Percentiles rank a stretch among this genome's conserved stretches.
Conservation (phyloP, 2,888 invertebrate species). For the Eupsilia transversa region DNA sequence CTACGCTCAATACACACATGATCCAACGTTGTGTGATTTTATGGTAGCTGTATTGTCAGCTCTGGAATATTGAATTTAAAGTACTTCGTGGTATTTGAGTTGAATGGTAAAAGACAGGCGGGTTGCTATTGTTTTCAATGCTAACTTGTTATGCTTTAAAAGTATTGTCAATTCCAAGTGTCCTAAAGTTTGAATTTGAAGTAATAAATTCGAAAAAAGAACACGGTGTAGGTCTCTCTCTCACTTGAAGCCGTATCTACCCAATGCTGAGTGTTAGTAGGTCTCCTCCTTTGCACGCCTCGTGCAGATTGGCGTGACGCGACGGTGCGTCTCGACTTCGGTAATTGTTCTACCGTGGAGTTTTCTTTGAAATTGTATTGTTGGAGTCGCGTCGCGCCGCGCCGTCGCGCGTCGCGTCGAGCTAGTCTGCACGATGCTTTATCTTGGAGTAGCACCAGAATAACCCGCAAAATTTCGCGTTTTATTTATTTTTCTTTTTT, state of each 20-base stretch:
- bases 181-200: neutral
- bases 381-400: no score
- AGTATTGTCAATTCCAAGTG: neutral
- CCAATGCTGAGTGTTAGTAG: neutral
- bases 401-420: no score
- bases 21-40: constrained; percentile 52
- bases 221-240: neutral
- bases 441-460: no score
- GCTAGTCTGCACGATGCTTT: neutral
- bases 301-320: no score
- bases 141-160: neutral
- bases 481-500: no score
- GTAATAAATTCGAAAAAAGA: neutral
- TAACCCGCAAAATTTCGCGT: no score
- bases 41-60: constrained; percentile 54
- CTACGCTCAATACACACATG: constrained; percentile 51
- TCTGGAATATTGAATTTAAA: constrained; percentile 49
- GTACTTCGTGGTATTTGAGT: constrained; percentile 11
- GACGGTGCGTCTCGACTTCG: no score
- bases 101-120: neutral
- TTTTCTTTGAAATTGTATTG: no score
- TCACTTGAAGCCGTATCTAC: neutral
- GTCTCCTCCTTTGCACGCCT: neutral
- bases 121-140: neutral
- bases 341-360: no score